Conservation (phyloP, 2,797 vertebrate species). For the Enteromius mattozi region DNA sequence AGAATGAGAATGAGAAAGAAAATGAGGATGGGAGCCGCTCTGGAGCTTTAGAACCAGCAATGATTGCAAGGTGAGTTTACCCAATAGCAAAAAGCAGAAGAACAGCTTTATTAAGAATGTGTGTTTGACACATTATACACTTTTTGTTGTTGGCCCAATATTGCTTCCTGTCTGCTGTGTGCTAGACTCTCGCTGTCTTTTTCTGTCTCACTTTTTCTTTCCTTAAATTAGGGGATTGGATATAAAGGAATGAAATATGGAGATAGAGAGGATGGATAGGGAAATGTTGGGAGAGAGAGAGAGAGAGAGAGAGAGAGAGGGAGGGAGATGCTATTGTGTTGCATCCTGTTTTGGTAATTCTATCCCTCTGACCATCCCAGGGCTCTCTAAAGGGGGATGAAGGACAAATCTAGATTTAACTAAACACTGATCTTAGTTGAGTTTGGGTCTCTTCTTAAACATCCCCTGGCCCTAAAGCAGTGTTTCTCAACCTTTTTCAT, state of each 20-base stretch:
- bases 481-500: neutral
- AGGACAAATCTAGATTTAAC: conserved; percentile 33
- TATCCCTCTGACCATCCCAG: conserved; percentile 48
- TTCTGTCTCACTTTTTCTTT: neutral
- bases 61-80: neutral
- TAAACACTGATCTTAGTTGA: conserved; percentile 11
- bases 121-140: neutral
- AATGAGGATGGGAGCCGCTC: neutral
- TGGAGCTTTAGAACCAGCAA: conserved; percentile 6
- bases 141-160: neutral
- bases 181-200: neutral
- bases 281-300: conserved; percentile 26
- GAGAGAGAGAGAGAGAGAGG: conserved; percentile 25
- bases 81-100: neutral
- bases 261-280: conserved; percentile 16
- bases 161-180: neutral
- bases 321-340: conserved; percentile 59
- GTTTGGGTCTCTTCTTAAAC: conserved; percentile 6
- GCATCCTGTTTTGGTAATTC: conserved; percentile 66
- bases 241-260: conserved; percentile 24
- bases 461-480: neutral
- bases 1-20: neutral
- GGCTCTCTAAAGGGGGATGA: conserved; percentile 27
- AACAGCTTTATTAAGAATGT: neutral
- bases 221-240: neutral